Evolutionary conservation across 2,113 vertebrate genomes (phyloP), one percentile per base, ranked within the genome.

Genomic region (Thymallus thymallus): DNA sequence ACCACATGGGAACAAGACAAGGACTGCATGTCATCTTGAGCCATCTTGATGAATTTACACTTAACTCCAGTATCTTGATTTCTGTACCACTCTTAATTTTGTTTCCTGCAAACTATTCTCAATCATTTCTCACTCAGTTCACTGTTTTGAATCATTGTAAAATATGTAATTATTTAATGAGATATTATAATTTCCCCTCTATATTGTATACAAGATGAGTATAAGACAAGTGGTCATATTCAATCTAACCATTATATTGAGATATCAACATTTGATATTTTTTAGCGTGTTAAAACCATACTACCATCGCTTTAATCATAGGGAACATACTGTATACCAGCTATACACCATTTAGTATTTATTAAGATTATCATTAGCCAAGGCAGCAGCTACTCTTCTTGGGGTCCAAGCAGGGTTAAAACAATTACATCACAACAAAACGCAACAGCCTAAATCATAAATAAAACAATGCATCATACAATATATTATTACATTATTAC

Each of bases 141-240:
- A 85, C 74, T 85, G 82, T 75, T 82, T 26, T 32, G 73, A 76
- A 75, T 35, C 76, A 58, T 75, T 48, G 78, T 74, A 74, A 80
- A 83, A 83, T 69, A 85, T 88, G 81, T 88, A 83, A 84, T 88
- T 87, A 88, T 87, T 87, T 89, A 82, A 88, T 74, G 69, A 84
- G 76, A 85, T 76, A 78, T 55, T 84, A 84, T 78, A 72, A 88
- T 77, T 82, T 80, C 80, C 88, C 86, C 87, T 90, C 80, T 90
- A 86, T 89, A 88, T 88, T 85, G 88, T 90, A 86, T 84, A 89
- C 88, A 77, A 85, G 69, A 81, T 74, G 76, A 83, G 71, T 77
- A 75, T 78, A 80, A 68, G 78, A 66, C 66, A 73, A 71, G 78
- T 2, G n/a, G 5, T 60, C 79, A 63, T 78, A 74, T 67, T 74